A percentile compares a stretch with the other conserved stretches of the same genome.
These are phyloP conservation scores for Podilymbus podiceps DNA, from an alignment of 2,113 vertebrate genomes.

Conservation along the genomic window DNA sequence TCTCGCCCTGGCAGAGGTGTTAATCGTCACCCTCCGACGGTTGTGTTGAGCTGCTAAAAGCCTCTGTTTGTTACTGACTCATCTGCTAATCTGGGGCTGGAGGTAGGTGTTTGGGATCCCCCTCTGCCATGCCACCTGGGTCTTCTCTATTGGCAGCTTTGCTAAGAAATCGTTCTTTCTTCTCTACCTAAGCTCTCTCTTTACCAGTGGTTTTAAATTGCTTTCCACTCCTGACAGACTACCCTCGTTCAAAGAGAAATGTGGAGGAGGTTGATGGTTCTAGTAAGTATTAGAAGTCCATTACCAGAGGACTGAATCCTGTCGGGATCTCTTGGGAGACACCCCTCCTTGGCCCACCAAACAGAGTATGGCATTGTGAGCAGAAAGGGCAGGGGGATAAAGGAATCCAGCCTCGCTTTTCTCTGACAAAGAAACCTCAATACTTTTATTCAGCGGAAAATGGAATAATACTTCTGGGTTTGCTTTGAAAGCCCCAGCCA, in stretches of 20 bases:
- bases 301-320: constrained; percentile 55
- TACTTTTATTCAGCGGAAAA: constrained; percentile 19
- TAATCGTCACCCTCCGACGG: constrained; percentile 77
- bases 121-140: constrained; percentile 79
- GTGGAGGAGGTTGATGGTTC: constrained; percentile 54
- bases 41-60: constrained; percentile 75
- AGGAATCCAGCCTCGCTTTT: constrained; percentile 4
- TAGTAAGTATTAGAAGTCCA: constrained; percentile 38
- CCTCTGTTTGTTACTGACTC: constrained; percentile 48
- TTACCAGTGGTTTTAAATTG: constrained; percentile 89
- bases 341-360: constrained; percentile 19
- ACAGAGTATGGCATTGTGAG: constrained; percentile 47
- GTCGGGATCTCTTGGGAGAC: constrained; percentile 32
- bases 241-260: constrained; percentile 83
- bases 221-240: constrained; percentile 81
- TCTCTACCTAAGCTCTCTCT: constrained; percentile 53
- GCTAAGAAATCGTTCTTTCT: constrained; percentile 79
- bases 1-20: constrained; percentile 75
- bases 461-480: background rate
- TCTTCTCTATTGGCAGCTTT: constrained; percentile 79
- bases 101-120: constrained; percentile 47
- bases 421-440: constrained; percentile 42
- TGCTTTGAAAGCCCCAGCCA: background rate
- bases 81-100: constrained; percentile 57
- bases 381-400: constrained; percentile 1